Evolutionary conservation across 2,113 vertebrate genomes (phyloP).

Genomic region (Gopherus evgoodei): DNA sequence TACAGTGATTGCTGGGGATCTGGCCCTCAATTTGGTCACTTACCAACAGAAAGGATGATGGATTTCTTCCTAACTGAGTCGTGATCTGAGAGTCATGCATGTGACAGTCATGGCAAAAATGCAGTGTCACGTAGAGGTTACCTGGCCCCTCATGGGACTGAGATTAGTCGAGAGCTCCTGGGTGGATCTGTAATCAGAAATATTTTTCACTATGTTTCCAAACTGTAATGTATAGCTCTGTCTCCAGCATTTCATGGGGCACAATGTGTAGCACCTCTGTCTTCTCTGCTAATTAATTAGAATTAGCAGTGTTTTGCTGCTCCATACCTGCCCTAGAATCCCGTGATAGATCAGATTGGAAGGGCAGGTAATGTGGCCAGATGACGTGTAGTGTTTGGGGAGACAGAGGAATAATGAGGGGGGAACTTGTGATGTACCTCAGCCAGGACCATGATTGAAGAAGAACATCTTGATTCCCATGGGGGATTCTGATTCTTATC

Average conservation of each 20-base stretch:
- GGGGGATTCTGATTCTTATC: too few species aligned
- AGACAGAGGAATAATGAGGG: too few species aligned
- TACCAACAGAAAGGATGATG: neutral
- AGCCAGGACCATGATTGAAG: too few species aligned
- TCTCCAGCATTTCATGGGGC: too few species aligned
- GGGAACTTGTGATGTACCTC: too few species aligned
- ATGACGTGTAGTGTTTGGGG: neutral
- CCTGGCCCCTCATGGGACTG: too few species aligned
- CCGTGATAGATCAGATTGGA: neutral
- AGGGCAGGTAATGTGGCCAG: neutral
- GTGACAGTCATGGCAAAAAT: neutral
- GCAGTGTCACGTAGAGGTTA: too few species aligned
- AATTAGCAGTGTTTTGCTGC: fast-evolving
- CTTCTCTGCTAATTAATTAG: neutral
- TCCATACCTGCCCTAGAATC: neutral
- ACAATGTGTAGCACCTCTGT: too few species aligned
- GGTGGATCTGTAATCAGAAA: fast-evolving
- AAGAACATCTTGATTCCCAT: too few species aligned
- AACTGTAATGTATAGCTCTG: too few species aligned
- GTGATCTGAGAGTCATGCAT: neutral
- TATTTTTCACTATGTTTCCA: neutral
- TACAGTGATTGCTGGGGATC: neutral
- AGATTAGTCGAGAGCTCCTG: too few species aligned
- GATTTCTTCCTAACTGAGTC: too few species aligned
- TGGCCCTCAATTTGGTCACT: neutral